phyloP scores from a whole-genome alignment of 2,113 vertebrate genomes.

The Mesocricetus auratus region DNA sequence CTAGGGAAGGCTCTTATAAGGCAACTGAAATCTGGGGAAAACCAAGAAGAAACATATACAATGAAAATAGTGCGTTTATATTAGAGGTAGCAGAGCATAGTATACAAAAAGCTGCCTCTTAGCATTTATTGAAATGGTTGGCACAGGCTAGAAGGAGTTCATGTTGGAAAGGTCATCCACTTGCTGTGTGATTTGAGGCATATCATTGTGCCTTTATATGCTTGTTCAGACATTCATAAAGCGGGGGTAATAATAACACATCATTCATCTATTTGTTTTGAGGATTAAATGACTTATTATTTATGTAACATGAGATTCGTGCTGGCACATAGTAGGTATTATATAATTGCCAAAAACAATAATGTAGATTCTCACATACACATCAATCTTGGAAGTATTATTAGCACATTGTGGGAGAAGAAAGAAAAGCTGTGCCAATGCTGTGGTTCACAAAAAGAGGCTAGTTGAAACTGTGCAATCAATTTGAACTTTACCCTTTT shows the following conservation, averaged over 20 bases:
- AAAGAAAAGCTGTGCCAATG: background rate
- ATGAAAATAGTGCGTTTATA: background rate
- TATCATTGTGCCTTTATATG: background rate
- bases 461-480: background rate
- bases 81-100: background rate
- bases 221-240: slow-evolving; percentile 2
- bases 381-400: background rate
- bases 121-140: background rate
- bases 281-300: background rate
- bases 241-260: background rate
- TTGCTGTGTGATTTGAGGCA: background rate
- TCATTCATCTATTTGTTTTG: background rate
- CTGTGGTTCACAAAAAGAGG: background rate
- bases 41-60: background rate
- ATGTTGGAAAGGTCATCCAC: background rate
- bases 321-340: background rate
- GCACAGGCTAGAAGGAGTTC: background rate
- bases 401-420: background rate
- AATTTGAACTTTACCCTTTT: background rate
- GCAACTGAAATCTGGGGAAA: background rate
- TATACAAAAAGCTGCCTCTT: background rate
- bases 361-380: background rate
- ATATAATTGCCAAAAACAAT: background rate
- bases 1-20: background rate
- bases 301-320: background rate